A percentile compares a stretch with the other conserved stretches of the same genome.
Conservation (phyloP, 2,113 vertebrate genomes). For the Canis aureus region DNA sequence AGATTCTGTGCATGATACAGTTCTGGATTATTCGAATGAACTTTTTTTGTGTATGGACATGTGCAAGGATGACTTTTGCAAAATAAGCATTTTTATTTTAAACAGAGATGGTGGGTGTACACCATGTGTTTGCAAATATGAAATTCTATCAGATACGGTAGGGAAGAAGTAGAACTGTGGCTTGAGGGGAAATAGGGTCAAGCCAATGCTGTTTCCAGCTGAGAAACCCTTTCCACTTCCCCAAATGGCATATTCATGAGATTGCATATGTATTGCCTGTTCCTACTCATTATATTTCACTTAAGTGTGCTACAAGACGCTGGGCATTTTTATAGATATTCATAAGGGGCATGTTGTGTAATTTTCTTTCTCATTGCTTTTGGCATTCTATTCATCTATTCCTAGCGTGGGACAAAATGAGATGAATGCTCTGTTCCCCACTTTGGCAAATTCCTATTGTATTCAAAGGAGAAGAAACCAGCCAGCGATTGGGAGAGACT, state of each 20-base stretch:
- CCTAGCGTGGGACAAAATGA: not conserved
- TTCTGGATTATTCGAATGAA: not conserved
- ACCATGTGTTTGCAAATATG: not conserved
- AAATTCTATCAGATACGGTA: not conserved
- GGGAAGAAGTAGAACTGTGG: not conserved
- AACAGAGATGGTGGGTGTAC: not conserved
- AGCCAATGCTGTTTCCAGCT: constrained; percentile 36
- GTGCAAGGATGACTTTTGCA: not conserved
- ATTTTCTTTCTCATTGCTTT: constrained; percentile 63
- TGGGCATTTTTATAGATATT: constrained; percentile 45
- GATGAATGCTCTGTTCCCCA: not conserved
- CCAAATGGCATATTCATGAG: constrained; percentile 55
- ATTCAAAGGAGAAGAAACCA: constrained; percentile 13
- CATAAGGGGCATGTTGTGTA: constrained; percentile 26
- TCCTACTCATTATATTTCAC: constrained; percentile 27
- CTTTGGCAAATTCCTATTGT: not conserved
- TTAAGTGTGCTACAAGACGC: constrained; percentile 19
- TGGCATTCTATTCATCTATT: constrained; percentile 44
- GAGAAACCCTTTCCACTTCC: not conserved
- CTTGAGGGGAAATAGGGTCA: not conserved
- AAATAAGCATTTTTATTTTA: not conserved
- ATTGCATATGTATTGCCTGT: not conserved
- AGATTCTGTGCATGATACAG: not conserved
- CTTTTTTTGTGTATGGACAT: not conserved
- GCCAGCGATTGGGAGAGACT: not conserved